A percentile compares a stretch with the other conserved stretches of the same genome.
phyloP scores from a whole-genome alignment of 2,113 vertebrate genomes.

The Mastomys coucha region DNA sequence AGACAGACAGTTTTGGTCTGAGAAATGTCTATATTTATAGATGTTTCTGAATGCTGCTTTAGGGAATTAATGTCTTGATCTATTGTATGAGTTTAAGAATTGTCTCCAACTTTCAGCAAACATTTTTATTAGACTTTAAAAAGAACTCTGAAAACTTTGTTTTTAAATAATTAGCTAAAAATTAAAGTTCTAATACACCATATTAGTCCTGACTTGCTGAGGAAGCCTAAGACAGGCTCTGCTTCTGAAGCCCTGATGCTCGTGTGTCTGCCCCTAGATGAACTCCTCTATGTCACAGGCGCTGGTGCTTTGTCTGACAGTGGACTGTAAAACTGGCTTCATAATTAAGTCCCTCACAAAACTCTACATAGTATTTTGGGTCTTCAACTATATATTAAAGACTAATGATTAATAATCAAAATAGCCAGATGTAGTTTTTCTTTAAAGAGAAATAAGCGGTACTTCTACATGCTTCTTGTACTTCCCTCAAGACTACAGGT shows the following conservation, averaged over 20 bases:
- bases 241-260: background rate
- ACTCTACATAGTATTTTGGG: background rate
- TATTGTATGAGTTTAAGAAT: conserved; percentile 30
- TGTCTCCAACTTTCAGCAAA: conserved; percentile 8
- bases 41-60: conserved; percentile 58
- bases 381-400: background rate
- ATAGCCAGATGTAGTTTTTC: conserved; percentile 26
- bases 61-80: background rate
- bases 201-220: background rate
- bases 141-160: conserved; percentile 6
- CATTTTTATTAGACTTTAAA: conserved; percentile 24
- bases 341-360: background rate
- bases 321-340: background rate
- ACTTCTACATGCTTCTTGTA: conserved; percentile 20
- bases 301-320: background rate
- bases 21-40: conserved; percentile 53
- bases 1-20: conserved; percentile 23
- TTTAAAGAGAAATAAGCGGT: background rate
- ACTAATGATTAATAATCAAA: background rate
- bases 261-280: background rate
- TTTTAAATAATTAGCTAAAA: conserved; percentile 53
- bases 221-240: background rate
- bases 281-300: background rate
- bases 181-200: background rate
- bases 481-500: background rate